Conservation (phyloP, 2,888 invertebrate species). For the Troilus luridus region DNA sequence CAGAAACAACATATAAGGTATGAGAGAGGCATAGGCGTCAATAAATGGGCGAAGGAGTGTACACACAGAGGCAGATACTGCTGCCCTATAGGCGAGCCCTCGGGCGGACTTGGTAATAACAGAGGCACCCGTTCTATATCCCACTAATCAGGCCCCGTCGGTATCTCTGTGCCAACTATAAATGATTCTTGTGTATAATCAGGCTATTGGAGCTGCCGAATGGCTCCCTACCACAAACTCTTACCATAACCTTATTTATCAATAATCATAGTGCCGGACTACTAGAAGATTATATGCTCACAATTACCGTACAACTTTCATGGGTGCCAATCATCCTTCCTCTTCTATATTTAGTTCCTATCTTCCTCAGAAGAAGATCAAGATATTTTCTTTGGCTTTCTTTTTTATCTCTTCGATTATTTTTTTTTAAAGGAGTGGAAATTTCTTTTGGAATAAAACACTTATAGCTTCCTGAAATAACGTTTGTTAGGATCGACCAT, state of each 20-base stretch:
- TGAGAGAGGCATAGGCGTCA: slow-evolving; percentile 6
- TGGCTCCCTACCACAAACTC: neutral
- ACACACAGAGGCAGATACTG: slow-evolving; percentile 40
- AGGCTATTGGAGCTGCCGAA: slow-evolving; percentile 40
- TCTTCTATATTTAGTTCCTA: neutral
- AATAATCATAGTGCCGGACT: slow-evolving; percentile 34
- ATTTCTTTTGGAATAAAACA: neutral
- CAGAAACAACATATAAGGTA: neutral
- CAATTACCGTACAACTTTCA: slow-evolving; percentile 41
- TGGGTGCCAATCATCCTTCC: slow-evolving; percentile 17
- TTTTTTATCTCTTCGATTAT: neutral
- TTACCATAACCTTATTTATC: slow-evolving; percentile 36
- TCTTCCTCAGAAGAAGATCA: slow-evolving; percentile 27
- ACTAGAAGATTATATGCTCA: slow-evolving; percentile 42
- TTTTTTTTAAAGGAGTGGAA: neutral
- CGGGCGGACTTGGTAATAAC: slow-evolving; percentile 49
- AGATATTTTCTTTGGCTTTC: slow-evolving; percentile 19
- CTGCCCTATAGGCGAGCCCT: slow-evolving; percentile 25
- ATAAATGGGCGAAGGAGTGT: slow-evolving; percentile 10
- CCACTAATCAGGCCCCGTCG: slow-evolving; percentile 48
- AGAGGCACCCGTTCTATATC: slow-evolving; percentile 52
- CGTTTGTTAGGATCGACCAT: neutral
- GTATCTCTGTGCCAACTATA: slow-evolving; percentile 51
- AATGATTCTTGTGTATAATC: slow-evolving; percentile 55
- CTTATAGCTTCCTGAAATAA: neutral